phyloP scores from a whole-genome alignment of 2,113 vertebrate species.

The Epinephelus fuscoguttatus region DNA sequence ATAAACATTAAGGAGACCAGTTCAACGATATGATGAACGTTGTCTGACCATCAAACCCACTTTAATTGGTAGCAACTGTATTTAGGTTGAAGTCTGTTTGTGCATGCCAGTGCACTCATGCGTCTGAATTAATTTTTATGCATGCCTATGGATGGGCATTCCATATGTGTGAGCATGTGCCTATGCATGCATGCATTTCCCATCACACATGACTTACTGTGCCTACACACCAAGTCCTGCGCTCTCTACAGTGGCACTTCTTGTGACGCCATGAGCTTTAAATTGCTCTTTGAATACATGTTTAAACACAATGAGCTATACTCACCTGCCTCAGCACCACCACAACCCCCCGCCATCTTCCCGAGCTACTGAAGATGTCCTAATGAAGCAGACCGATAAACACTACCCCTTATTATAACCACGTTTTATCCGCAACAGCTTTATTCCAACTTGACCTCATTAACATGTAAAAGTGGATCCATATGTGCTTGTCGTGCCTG shows the following conservation, averaged over 20 bases:
- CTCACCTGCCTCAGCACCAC: not conserved
- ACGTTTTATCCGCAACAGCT: conserved; percentile 20
- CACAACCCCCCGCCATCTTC: not conserved
- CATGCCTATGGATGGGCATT: conserved; percentile 52
- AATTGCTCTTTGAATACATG: not conserved
- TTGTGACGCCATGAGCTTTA: not conserved
- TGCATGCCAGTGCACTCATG: conserved; percentile 36
- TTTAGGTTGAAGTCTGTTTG: conserved; percentile 28
- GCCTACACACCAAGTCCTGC: conserved; percentile 9
- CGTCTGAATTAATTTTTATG: conserved; percentile 22
- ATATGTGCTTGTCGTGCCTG: conserved; percentile 70
- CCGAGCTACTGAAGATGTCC: not conserved
- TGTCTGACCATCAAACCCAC: conserved; percentile 4
- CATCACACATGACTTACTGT: conserved; percentile 76
- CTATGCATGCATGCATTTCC: conserved; percentile 41
- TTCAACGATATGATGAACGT: not conserved
- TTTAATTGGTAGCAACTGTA: conserved; percentile 26
- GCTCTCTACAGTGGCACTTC: not conserved
- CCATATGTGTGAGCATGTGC: conserved; percentile 61
- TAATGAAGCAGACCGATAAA: conserved; percentile 4
- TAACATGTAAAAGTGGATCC: conserved; percentile 76
- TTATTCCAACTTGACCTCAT: conserved; percentile 71
- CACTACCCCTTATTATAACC: not conserved
- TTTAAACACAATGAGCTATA: not conserved
- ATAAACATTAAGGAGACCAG: not conserved